These are phyloP conservation scores for Passer domesticus DNA, from an alignment of 2,113 vertebrate species.

Conservation along the genomic window DNA sequence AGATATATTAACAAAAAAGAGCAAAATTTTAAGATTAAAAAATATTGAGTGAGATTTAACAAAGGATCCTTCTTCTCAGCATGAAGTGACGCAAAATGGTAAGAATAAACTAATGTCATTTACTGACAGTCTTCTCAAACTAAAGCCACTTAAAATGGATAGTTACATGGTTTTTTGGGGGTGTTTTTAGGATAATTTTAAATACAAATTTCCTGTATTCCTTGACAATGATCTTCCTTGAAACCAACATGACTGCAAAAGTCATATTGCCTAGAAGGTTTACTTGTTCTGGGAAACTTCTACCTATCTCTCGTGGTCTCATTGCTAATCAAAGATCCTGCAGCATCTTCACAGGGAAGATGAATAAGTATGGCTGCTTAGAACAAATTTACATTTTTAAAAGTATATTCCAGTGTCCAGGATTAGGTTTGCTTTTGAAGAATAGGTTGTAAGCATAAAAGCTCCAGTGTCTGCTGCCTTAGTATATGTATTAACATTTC, in stretches of 20 bases:
- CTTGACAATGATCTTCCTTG: not conserved
- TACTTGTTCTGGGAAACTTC: not conserved
- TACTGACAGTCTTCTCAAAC: not conserved
- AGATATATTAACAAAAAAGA: not conserved
- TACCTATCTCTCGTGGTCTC: not conserved
- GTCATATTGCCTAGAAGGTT: not conserved
- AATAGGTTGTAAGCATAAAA: not conserved
- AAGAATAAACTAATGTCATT: not conserved
- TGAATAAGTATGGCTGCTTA: not conserved
- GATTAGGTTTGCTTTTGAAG: not conserved
- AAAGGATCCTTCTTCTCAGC: not conserved
- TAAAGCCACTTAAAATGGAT: not conserved
- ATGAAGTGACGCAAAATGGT: not conserved
- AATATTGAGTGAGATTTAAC: not conserved
- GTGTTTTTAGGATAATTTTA: not conserved
- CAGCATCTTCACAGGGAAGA: not conserved
- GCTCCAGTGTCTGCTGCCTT: not conserved
- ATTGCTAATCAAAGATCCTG: not conserved
- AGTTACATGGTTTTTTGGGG: not conserved
- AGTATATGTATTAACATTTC: not conserved
- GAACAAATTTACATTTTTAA: not conserved
- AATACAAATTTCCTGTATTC: not conserved
- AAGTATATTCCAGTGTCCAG: not conserved
- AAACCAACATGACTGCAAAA: not conserved
- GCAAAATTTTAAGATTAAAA: not conserved